phyloP scores from a whole-genome alignment of 1,140 invertebrate species.

The Halictus rubicundus region DNA sequence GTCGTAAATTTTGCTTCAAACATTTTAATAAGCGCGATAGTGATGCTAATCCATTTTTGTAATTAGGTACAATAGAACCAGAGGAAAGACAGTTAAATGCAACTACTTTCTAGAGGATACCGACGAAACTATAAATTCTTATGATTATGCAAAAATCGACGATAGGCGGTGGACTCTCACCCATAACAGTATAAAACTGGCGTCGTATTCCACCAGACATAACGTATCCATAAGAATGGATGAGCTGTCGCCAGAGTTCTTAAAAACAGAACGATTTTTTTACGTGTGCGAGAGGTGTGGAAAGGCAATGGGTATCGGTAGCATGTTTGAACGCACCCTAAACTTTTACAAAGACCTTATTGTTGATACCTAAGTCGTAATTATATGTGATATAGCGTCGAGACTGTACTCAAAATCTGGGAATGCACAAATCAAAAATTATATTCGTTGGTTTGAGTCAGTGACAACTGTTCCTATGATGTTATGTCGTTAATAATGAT shows the following conservation, averaged over 20 bases:
- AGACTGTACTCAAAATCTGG: conserved; percentile 24
- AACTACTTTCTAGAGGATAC: too few relatives aligned
- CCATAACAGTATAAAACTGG: conserved; percentile 71
- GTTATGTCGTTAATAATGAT: conserved; percentile 19
- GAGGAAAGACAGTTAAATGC: not conserved
- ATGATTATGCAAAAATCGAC: not conserved
- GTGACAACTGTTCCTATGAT: conserved; percentile 44
- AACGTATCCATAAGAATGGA: conserved; percentile 80
- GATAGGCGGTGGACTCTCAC: conserved; percentile 69
- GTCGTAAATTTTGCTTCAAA: conserved; percentile 7
- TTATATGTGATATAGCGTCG: conserved; percentile 43
- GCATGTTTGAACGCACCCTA: conserved; percentile 80
- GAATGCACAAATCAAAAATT: conserved; percentile 49
- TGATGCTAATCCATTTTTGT: not conserved
- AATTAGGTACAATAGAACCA: not conserved
- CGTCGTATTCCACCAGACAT: conserved; percentile 74
- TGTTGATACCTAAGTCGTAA: conserved; percentile 69
- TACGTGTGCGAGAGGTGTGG: conserved; percentile 85
- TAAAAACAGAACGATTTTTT: conserved; percentile 80
- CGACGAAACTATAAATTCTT: not conserved
- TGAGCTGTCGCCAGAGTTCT: conserved; percentile 77
- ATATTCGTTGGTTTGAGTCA: conserved; percentile 36
- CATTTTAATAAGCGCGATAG: conserved; percentile 5
- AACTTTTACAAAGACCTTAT: conserved; percentile 43
- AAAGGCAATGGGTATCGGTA: conserved; percentile 85